These are phyloP conservation scores for Cryptotermes secundus DNA, from an alignment of 1,140 invertebrate species.

Conservation along the genomic window DNA sequence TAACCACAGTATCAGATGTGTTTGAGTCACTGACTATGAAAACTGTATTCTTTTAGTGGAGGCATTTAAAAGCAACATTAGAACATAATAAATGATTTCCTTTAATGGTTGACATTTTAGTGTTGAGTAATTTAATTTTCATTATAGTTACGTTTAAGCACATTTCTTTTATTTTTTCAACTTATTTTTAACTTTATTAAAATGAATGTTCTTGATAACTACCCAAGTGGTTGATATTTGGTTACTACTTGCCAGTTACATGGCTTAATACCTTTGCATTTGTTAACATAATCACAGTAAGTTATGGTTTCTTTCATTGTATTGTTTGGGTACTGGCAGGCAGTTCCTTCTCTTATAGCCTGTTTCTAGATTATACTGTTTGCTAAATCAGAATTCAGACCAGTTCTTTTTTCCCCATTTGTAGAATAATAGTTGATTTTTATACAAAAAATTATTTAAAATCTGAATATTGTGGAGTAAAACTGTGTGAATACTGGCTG, in stretches of 20 bases:
- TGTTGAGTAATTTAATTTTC: background rate
- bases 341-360: background rate
- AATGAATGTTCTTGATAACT: background rate
- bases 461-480: background rate
- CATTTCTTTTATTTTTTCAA: background rate
- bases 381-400: background rate
- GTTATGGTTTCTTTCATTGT: background rate
- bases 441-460: too few relatives aligned
- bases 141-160: background rate
- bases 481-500: background rate
- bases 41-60: background rate
- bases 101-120: background rate
- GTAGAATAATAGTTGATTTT: background rate
- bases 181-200: background rate
- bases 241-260: background rate
- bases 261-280: background rate
- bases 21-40: background rate
- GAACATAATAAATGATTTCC: background rate
- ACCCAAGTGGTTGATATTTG: slow-evolving; percentile 5
- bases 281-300: slow-evolving; percentile 4
- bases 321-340: background rate
- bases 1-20: background rate
- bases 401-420: background rate
- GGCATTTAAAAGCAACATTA: background rate
- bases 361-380: too few relatives aligned